A percentile compares a stretch with the other conserved stretches of the same genome.
Evolutionary conservation across 30 jellyfish, hydroid and myxozoan genomes (phyloP).

Genomic region (Catostylus mosaicus): DNA sequence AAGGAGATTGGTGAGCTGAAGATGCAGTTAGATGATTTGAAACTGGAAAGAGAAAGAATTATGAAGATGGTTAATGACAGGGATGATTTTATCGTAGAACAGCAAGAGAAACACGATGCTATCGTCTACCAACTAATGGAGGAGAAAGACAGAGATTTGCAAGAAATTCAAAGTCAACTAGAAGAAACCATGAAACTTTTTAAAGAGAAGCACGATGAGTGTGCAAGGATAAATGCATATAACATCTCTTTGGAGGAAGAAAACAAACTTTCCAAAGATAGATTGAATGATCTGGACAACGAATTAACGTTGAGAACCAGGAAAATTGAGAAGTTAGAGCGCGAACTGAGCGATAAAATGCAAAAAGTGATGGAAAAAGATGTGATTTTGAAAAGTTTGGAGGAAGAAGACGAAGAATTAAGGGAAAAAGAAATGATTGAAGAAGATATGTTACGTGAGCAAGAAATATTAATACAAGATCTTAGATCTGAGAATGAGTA

Average conservation of each 20-base stretch:
- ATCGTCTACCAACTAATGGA: constrained; percentile 61
- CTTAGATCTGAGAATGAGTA: constrained; percentile 42
- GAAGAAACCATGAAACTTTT: constrained; percentile 66
- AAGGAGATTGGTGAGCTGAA: constrained; percentile 79
- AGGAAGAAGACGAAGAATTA: constrained; percentile 63
- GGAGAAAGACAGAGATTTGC: constrained; percentile 69
- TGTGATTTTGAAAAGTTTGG: constrained; percentile 44
- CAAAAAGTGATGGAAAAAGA: constrained; percentile 45
- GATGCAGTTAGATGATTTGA: constrained; percentile 73
- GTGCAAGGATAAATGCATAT: constrained; percentile 7
- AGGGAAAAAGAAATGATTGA: constrained; percentile 63
- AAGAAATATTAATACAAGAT: constrained; percentile 48
- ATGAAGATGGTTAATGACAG: constrained; percentile 72
- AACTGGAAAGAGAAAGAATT: constrained; percentile 69
- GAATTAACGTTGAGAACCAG: not conserved
- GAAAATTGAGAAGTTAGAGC: constrained; percentile 40
- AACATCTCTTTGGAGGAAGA: constrained; percentile 33
- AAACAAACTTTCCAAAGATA: constrained; percentile 8
- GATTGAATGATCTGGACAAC: constrained; percentile 18
- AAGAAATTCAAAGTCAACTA: constrained; percentile 65
- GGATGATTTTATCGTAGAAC: constrained; percentile 63
- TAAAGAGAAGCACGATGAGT: constrained; percentile 69
- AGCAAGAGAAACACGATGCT: constrained; percentile 70
- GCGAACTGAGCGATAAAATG: constrained; percentile 38
- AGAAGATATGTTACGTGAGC: constrained; percentile 64